Base-by-base conservation (phyloP, 2,113 vertebrate genomes). In the Zosterops lateralis region DNA sequence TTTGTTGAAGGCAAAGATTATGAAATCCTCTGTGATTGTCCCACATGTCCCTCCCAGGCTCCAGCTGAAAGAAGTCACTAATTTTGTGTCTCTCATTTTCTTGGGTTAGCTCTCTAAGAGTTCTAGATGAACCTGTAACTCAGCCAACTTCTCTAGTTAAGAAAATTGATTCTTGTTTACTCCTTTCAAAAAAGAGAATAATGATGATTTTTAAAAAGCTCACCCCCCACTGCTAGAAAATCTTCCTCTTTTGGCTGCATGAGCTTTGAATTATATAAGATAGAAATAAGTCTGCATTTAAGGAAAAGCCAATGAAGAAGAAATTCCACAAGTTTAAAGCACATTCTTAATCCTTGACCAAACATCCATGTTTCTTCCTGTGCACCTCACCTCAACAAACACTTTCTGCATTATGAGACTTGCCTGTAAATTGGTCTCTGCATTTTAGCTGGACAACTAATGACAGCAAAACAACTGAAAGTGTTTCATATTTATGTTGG, bases 81-180 rank as follows among this genome's bases (percentile, higher is more conserved):
- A 84, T 76, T 91, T 94, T 96, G 62, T 65, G 22, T 26, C 6
- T 88, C 87, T 57, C 26, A 38, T 38, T 70, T 58, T 58, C 89
- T 87, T 92, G 74, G 45, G 64, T 89, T 86, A 94, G 88, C 3
- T n/a, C 89, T 95, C 82, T 58, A 38, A 36, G 93, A 96, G 66
- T 70, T 88, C 65, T 86, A 77, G 84, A 93, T 95, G 94, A 97
- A 97, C 92, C 66, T 28, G 20, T 79, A 92, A 85, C 60, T 89
- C 24, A 28, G 94, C 57, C 93, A 96, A 53, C 77, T 95, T 92
- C 68, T 95, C 95, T 48, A 75, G 31, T 82, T 86, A 86, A 89
- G 93, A 96, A 96, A 98, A 97, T 45, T 95, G 92, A 95, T 97
- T 97, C 90, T 91, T 96, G 76, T 96, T 98, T 96, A 96, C 79